These are phyloP conservation scores for Miltochrista miniata DNA, from an alignment of 2,888 invertebrate species.

Conservation along the genomic window DNA sequence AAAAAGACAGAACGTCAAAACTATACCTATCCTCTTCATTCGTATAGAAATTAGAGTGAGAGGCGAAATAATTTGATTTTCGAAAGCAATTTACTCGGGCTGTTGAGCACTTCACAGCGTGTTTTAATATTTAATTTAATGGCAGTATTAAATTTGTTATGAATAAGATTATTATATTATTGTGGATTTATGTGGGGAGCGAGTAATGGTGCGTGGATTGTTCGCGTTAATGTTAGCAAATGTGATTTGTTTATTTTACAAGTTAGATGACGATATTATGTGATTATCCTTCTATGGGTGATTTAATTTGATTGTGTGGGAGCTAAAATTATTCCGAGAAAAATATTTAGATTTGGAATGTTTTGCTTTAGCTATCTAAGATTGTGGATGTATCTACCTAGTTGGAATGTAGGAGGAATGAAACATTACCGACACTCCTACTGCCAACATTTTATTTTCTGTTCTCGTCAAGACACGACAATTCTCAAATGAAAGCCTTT, in stretches of 20 bases:
- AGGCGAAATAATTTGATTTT: slow-evolving; percentile 45
- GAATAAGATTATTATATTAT: slow-evolving; percentile 72
- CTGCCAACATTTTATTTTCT: too few relatives aligned
- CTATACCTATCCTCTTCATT: slow-evolving; percentile 44
- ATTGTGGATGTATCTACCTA: too few relatives aligned
- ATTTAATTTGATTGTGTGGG: slow-evolving; percentile 4
- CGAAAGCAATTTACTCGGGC: slow-evolving; percentile 56
- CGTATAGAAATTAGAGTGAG: slow-evolving; percentile 31
- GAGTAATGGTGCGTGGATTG: slow-evolving; percentile 60
- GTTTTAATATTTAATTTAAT: slow-evolving; percentile 79
- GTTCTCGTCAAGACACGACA: too few relatives aligned
- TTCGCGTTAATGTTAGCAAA: slow-evolving; percentile 40
- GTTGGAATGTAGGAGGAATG: too few relatives aligned
- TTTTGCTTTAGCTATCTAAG: too few relatives aligned
- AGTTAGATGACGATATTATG: slow-evolving; percentile 21
- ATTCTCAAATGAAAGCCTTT: too few relatives aligned
- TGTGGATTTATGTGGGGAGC: slow-evolving; percentile 66
- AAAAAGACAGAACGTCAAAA: slow-evolving; percentile 23
- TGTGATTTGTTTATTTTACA: slow-evolving; percentile 43
- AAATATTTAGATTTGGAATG: not conserved
- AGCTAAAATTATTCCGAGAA: not conserved
- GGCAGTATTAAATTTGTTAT: slow-evolving; percentile 72
- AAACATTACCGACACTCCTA: too few relatives aligned
- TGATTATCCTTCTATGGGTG: slow-evolving; percentile 25
- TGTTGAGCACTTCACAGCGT: slow-evolving; percentile 61